Evolutionary conservation across 2,113 vertebrate genomes (phyloP), one percentile per base, ranked within the genome.

Genomic region (Bujurquina vittata): DNA sequence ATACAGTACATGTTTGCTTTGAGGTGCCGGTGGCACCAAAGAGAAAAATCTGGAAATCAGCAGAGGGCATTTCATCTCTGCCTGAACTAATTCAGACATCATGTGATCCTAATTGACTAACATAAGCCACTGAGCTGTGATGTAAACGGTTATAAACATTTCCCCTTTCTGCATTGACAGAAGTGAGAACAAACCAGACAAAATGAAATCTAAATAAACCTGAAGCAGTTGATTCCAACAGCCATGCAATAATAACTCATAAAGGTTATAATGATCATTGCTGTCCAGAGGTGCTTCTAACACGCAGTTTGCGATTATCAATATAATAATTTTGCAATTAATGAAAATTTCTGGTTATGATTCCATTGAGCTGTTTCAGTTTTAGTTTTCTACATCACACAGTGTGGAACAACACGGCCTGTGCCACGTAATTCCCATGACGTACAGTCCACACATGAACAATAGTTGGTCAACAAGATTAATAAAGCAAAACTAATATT

Each of bases 401-500:
- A 35, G n/a, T 22, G 46, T 15, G 56, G 43, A 75, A 55, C 58
- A 75, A 22, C 37, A 61, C 5, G 31, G 72, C 23, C 60, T 7
- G 18, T 17, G 54, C 6, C 73, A 49, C 77, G 57, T 58, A 31
- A 80, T 37, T 26, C 9, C 31, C 37, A 37, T 49, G 55, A 73
- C 1, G 6, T 10, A 57, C 49, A 3, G 5, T 12, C 10, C 20
- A 72, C 6, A 61, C 35, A 69, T 83, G 78, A 85, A 83, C 54
- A 67, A 79, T 8, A 29, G 65, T 90, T 1, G 15, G 72, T 78
- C 81, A 87, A 85, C 77, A 85, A 65, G 46, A 54, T 60, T 29
- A 67, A 10, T 67, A 52, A 84, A 84, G 46, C 0, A 17, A 75
- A 84, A 67, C 77, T 18, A 89, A 89, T 89, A 82, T 91, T 88